Percentiles rank a stretch among this genome's conserved stretches.
Evolutionary conservation across 2,888 invertebrate species (phyloP).

Genomic region (Melikaiella ostensackeni): DNA sequence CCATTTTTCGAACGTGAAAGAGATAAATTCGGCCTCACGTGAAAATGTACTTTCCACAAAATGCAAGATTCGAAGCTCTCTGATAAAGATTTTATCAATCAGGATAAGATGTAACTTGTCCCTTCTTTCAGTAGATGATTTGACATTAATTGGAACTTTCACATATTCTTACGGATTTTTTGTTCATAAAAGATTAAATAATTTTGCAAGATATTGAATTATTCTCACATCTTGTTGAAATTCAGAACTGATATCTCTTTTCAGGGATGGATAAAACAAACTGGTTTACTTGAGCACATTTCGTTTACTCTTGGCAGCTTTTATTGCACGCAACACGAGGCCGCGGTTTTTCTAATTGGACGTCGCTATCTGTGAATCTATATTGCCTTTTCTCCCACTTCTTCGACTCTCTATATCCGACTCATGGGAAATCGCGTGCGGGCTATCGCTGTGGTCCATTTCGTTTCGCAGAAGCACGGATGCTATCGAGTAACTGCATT

Average conservation of each 20-base stretch:
- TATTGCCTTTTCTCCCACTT: slow-evolving; percentile 60
- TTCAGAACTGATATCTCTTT: slow-evolving; percentile 2
- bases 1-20: slow-evolving; percentile 18
- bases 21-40: slow-evolving; percentile 32
- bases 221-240: background rate
- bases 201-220: background rate
- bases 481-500: slow-evolving; percentile 47
- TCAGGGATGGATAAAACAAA: slow-evolving; percentile 7
- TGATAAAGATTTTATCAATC: slow-evolving; percentile 24
- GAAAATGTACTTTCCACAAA: slow-evolving; percentile 33
- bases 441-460: slow-evolving; percentile 37
- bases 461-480: slow-evolving; percentile 41
- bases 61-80: background rate
- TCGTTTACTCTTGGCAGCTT: slow-evolving; percentile 18
- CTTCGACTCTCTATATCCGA: slow-evolving; percentile 44
- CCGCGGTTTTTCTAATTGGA: slow-evolving; percentile 68
- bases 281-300: slow-evolving; percentile 35
- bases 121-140: background rate
- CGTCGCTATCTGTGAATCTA: slow-evolving; percentile 66
- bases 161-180: background rate
- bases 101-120: background rate
- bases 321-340: slow-evolving; percentile 36
- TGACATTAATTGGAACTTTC: background rate
- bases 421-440: slow-evolving; percentile 43
- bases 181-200: too few species aligned